Evolutionary conservation across 2,797 vertebrate genomes (phyloP), one percentile per base, ranked within the genome.

Genomic region (Eulemur albifrons): DNA sequence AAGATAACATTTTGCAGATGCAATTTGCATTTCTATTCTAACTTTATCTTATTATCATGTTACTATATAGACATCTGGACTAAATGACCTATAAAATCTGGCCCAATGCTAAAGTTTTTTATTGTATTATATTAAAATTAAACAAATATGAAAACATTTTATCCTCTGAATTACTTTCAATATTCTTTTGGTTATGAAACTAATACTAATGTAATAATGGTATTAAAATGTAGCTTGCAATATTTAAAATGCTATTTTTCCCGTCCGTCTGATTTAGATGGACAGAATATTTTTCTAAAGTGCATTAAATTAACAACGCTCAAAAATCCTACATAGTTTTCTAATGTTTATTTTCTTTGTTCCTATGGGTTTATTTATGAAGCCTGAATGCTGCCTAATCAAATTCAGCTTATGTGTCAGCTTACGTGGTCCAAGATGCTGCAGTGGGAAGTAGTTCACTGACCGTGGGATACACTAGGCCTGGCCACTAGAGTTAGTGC

Each of bases 1-100:
- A 92, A 79, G 87, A 90, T 69, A 83, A 84, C 25, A 69, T 43
- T 85, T 90, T 96, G 79, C 72, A 91, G 40, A 72, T 77, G 54
- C 50, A 70, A 75, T 69, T 77, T 90, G 38, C 67, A 92, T 52
- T 69, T 91, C 75, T 94, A 48, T 50, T 35, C 10, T 61, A 76
- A 75, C 32, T 82, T 95, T 69, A 70, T 48, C 45, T 63, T 73
- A 84, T 88, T 79, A 83, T 69, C 25, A 52, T 79, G 35, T 40
- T 79, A 65, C 17, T 83, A 54, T 40, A 73, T 63, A n/a, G 48
- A 48, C 70, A 57, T 83, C 76, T 59, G 48, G 45, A 95, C 38
- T 75, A 90, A 90, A 82, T 40, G 59, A 63, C 17, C 30, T 95
- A 43, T 76, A 92, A 88, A 84, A 85, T 81, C 50, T 94, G 48